Base-by-base conservation (phyloP, 2,888 invertebrate genomes). In the Cremastobaeus sp. region DNA sequence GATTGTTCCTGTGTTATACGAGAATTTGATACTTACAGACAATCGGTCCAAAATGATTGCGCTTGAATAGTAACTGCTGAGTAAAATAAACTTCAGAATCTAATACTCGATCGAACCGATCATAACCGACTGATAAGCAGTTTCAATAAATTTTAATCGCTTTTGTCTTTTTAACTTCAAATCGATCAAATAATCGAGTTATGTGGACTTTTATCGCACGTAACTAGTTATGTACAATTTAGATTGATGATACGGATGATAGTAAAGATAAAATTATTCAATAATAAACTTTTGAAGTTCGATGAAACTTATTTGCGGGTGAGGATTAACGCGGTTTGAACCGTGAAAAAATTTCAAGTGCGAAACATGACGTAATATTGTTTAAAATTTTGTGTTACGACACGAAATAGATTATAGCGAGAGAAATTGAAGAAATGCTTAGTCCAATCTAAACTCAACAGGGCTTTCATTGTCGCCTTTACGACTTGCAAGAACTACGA, bases 381-480 rank as follows among this genome's bases (percentile, higher is more conserved):
- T 25, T 25, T 25, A 8, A 25, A 25, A 25, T 25, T 25, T 25
- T 5, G 8, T 34, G 2, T 34, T 9, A 34, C 1, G 12, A 11
- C 3, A 9, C 2, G 14, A 5, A 20, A 41, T 20, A 3, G 20
- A 11, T 6, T 2, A 12, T 12, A 4, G 6, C 3, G 6, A 4
- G 25, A 45, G 8, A 25, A 45, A 14, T 37, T 17, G 15, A 39
- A 25, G 25, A 54, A 1, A 50, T 21, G n/a, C 14, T 4, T 5
- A 5, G 20, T 25, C 45, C 12, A 6, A 11, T 35, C 11, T 15
- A 11, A 45, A n/a, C 17, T 17, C 20, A 41, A 59, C 68, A 68
- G 50, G 50, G 50, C 14, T 18, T 43, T 30, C 50, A 68, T 68
- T 68, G 68, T 68, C 25, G 34, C 12, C 20, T 68, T 68, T 68